These are phyloP conservation scores for Cottus gobio DNA, from an alignment of 2,113 vertebrate species.

Conservation along the genomic window DNA sequence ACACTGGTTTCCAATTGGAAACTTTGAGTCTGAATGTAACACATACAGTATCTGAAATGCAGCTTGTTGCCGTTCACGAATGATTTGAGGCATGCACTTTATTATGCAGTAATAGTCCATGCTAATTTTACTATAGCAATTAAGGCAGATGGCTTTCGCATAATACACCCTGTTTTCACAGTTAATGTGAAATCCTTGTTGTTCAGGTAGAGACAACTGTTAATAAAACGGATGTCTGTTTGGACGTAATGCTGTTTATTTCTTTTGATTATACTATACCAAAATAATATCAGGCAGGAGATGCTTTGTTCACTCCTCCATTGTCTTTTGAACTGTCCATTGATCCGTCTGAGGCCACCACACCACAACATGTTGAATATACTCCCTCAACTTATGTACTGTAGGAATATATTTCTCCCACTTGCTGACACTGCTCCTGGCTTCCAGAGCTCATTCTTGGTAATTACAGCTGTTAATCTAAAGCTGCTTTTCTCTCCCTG, in stretches of 20 bases:
- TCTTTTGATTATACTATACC: conserved; percentile 6
- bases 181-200: neutral
- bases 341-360: conserved; percentile 22
- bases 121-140: neutral
- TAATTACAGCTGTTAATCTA: conserved; percentile 37
- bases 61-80: neutral
- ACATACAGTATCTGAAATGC: neutral
- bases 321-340: conserved; percentile 8
- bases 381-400: neutral
- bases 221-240: neutral
- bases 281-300: neutral
- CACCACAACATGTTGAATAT: conserved; percentile 7
- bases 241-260: neutral
- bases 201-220: neutral
- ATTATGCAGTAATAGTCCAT: neutral
- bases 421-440: conserved; percentile 6
- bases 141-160: neutral
- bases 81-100: neutral
- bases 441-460: conserved; percentile 2
- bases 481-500: conserved; percentile 20
- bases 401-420: conserved; percentile 9
- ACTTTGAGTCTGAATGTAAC: neutral
- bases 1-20: neutral
- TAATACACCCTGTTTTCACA: neutral
- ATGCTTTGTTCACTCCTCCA: neutral